These are phyloP conservation scores for Bombylius discolor DNA, from an alignment of 2,888 invertebrate genomes.

Conservation along the genomic window DNA sequence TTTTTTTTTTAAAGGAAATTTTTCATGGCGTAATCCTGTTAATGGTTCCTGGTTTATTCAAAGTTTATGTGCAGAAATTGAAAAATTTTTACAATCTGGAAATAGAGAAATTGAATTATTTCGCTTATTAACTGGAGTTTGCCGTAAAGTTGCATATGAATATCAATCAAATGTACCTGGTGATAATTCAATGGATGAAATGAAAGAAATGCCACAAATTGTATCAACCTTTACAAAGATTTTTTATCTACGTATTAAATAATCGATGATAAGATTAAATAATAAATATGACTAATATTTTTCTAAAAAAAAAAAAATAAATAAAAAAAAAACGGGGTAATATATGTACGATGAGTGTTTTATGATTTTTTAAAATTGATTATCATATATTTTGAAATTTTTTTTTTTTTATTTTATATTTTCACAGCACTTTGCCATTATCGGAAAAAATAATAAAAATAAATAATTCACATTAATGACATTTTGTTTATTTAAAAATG, in stretches of 20 bases:
- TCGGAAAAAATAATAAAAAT: no score
- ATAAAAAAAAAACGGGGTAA: no score
- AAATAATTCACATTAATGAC: no score
- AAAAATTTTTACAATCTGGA: constrained; percentile 30
- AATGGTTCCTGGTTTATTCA: constrained; percentile 64
- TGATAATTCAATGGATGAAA: constrained; percentile 37
- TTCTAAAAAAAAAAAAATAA: no score
- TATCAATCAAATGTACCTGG: constrained; percentile 44
- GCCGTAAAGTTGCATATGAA: constrained; percentile 50
- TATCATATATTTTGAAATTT: no score
- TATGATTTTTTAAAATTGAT: no score
- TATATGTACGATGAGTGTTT: no score
- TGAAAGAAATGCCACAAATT: constrained; percentile 57
- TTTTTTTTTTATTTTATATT: no score
- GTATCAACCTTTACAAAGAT: constrained; percentile 50
- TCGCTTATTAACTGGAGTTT: constrained; percentile 48
- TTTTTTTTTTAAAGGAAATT: constrained; percentile 40
- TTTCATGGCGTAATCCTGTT: constrained; percentile 52
- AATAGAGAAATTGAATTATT: constrained; percentile 42
- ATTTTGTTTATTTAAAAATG: no score
- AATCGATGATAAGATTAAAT: not conserved
- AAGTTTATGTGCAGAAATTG: constrained; percentile 45
- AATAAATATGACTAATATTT: no score
- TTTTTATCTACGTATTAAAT: not conserved
- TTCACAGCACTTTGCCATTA: no score